These are phyloP conservation scores for Catharus bicknelli DNA, from an alignment of 2,113 vertebrate species.

Conservation along the genomic window DNA sequence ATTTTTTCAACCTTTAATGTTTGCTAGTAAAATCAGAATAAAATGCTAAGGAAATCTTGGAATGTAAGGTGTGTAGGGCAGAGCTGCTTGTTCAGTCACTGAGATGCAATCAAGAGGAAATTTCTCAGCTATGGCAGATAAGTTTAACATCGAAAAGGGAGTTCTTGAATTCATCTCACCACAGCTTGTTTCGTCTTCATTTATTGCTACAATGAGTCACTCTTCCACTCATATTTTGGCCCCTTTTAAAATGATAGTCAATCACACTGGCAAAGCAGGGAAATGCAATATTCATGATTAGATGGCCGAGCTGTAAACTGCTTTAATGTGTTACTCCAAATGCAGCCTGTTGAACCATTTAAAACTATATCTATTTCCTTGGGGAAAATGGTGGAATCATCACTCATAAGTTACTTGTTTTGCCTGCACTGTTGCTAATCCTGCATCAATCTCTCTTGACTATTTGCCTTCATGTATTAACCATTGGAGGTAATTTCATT, in stretches of 20 bases:
- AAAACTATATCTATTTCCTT: background rate
- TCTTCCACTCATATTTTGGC: background rate
- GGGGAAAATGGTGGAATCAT: background rate
- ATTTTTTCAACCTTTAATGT: background rate
- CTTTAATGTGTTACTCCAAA: background rate
- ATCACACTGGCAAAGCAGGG: background rate
- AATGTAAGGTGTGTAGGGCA: background rate
- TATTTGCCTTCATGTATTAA: slow-evolving; percentile 20
- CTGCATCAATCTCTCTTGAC: background rate
- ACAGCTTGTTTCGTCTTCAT: background rate
- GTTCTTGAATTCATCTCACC: background rate
- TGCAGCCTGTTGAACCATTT: background rate
- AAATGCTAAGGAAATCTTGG: background rate
- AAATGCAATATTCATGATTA: background rate
- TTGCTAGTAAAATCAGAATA: background rate
- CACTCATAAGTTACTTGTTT: background rate
- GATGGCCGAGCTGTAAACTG: background rate
- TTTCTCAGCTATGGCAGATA: background rate
- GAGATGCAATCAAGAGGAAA: background rate
- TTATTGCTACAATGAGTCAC: background rate
- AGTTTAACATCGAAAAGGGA: background rate
- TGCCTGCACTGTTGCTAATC: background rate
- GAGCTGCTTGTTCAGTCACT: background rate
- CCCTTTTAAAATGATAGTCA: background rate
- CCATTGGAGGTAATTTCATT: background rate